phyloP scores from a whole-genome alignment of 2,797 vertebrate species.

The Parotocinclus haroldoi region DNA sequence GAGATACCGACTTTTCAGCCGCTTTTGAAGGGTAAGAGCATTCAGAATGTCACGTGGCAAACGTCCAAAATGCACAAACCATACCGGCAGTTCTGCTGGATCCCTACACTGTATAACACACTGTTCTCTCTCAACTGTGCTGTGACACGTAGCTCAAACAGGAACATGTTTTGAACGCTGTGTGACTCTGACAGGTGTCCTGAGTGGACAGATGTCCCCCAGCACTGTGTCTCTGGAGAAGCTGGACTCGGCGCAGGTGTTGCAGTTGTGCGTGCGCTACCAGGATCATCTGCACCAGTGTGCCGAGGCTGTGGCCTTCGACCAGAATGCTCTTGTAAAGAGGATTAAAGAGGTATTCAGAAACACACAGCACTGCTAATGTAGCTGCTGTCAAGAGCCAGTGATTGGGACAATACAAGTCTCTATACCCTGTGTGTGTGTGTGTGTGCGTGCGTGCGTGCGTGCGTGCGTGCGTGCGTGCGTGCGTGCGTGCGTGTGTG shows the following conservation, averaged over 20 bases:
- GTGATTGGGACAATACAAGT: too few relatives aligned
- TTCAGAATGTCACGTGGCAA: too few relatives aligned
- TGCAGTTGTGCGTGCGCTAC: constrained; percentile 91
- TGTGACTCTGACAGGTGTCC: constrained; percentile 71
- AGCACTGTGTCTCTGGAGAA: constrained; percentile 85
- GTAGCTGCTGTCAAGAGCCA: too few relatives aligned
- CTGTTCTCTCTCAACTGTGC: not conserved
- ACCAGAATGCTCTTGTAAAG: constrained; percentile 86
- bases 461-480: too few relatives aligned
- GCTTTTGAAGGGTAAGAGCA: constrained; percentile 85
- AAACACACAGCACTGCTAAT: not conserved
- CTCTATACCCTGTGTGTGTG: too few relatives aligned
- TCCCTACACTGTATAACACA: too few relatives aligned
- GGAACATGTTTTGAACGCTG: not conserved
- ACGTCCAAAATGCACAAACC: not conserved
- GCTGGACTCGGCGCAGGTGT: constrained; percentile 86
- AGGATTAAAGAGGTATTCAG: constrained; percentile 55
- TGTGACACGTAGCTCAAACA: not conserved
- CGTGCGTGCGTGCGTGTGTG: too few relatives aligned
- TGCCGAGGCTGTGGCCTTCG: constrained; percentile 92
- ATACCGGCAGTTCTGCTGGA: not conserved
- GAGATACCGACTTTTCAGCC: constrained; percentile 98
- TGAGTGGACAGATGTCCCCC: constrained; percentile 91
- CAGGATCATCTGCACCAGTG: constrained; percentile 97
- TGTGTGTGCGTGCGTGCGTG: too few relatives aligned